Percentiles rank a stretch among this genome's conserved stretches.
These are phyloP conservation scores for Trilocha varians DNA, from an alignment of 2,888 invertebrate genomes.

Conservation along the genomic window DNA sequence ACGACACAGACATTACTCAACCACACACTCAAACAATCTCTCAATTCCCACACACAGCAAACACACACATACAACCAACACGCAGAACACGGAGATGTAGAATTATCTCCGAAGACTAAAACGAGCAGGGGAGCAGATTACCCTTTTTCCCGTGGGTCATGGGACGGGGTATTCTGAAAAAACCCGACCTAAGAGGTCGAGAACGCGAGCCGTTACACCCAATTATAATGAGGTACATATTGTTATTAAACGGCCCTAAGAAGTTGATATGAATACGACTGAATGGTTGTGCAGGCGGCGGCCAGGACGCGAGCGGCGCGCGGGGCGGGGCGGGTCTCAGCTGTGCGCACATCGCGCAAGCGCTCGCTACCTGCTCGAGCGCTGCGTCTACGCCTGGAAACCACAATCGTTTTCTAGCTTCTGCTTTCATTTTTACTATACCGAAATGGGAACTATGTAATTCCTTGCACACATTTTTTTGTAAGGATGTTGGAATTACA, in stretches of 20 bases:
- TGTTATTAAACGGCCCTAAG: slow-evolving; percentile 14
- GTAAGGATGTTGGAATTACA: slow-evolving; percentile 14
- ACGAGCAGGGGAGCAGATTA: no score
- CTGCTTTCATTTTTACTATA: slow-evolving; percentile 20
- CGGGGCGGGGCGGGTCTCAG: background rate
- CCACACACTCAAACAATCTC: no score
- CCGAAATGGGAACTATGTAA: slow-evolving; percentile 18
- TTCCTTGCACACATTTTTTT: slow-evolving; percentile 7
- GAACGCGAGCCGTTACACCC: no score
- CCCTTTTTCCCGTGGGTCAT: no score
- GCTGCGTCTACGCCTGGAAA: slow-evolving; percentile 11
- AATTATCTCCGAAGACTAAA: no score
- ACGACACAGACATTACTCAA: no score
- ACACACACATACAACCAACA: no score
- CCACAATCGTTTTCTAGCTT: slow-evolving; percentile 18
- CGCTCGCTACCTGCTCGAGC: background rate
- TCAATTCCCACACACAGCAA: no score
- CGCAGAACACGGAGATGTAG: no score
- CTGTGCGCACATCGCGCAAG: background rate
- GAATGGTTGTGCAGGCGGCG: slow-evolving; percentile 5
- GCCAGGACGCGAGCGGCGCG: background rate
- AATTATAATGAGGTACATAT: slow-evolving; percentile 10
- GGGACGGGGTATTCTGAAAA: no score
- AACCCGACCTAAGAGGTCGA: no score
- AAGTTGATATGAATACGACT: slow-evolving; percentile 17